Conservation (phyloP, 2,113 vertebrate genomes). For the Cyprinodon tularosa region DNA sequence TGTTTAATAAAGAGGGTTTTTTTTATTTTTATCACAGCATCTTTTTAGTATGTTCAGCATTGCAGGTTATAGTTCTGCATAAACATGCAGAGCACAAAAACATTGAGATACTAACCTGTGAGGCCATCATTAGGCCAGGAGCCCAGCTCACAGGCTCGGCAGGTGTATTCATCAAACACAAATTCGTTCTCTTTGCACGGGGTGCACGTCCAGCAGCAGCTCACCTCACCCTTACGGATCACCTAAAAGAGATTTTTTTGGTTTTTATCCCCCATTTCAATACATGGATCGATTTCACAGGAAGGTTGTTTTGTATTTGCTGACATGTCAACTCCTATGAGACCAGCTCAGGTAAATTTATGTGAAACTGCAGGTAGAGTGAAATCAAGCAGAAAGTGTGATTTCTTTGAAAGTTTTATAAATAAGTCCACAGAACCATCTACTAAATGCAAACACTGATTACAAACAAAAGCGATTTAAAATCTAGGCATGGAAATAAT, state of each 20-base stretch:
- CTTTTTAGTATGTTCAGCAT: not conserved
- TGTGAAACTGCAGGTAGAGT: conserved; percentile 5
- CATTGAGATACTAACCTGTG: conserved; percentile 84
- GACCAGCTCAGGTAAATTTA: not conserved
- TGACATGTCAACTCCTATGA: not conserved
- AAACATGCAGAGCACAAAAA: conserved; percentile 8
- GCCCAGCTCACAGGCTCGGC: conserved; percentile 92
- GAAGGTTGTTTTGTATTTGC: not conserved
- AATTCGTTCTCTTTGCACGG: conserved; percentile 97
- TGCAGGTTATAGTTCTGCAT: not conserved
- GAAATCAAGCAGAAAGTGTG: not conserved
- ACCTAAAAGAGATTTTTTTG: conserved; percentile 78
- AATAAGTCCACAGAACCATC: no score
- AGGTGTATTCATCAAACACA: conserved; percentile 96
- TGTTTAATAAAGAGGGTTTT: not conserved
- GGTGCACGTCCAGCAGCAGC: conserved; percentile 98
- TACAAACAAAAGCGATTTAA: not conserved
- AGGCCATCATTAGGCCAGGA: conserved; percentile 93
- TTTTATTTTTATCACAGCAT: not conserved
- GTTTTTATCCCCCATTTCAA: not conserved
- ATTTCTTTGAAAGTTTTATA: not conserved
- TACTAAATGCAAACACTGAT: not conserved
- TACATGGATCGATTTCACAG: not conserved
- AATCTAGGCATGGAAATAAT: not conserved
- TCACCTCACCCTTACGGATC: conserved; percentile 98